phyloP scores from a whole-genome alignment of 2,888 invertebrate species.

The Monoplex corrugatus region DNA sequence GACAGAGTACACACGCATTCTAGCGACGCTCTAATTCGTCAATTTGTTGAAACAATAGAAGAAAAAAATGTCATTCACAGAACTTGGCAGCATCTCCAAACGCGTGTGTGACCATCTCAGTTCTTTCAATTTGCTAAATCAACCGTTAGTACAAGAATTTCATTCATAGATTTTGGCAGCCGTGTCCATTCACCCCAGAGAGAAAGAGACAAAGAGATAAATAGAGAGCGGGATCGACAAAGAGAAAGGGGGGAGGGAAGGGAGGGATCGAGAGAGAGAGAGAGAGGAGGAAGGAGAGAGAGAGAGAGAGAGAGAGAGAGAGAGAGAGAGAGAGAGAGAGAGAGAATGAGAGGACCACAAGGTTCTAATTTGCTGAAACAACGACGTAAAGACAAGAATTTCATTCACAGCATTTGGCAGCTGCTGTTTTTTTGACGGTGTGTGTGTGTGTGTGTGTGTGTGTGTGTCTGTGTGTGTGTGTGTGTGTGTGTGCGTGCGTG shows the following conservation, averaged over 20 bases:
- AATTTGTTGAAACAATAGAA: too few species aligned
- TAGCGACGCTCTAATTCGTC: too few species aligned
- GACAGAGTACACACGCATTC: too few species aligned
- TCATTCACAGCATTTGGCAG: too few species aligned
- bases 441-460: neutral
- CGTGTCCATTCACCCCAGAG: too few species aligned
- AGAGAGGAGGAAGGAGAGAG: neutral
- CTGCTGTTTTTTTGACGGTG: neutral
- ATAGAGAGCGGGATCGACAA: neutral
- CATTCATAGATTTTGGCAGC: constrained; percentile 34
- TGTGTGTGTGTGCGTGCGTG: neutral
- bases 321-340: neutral
- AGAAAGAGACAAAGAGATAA: neutral
- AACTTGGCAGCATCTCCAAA: too few species aligned
- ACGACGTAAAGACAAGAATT: too few species aligned
- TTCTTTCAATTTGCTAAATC: too few species aligned
- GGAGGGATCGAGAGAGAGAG: neutral
- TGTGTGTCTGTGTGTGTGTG: neutral
- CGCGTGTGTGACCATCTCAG: too few species aligned
- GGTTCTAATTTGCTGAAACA: too few species aligned
- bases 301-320: neutral
- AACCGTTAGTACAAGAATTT: constrained; percentile 35
- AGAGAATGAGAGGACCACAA: neutral
- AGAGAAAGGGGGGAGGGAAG: neutral
- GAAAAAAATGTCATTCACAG: too few species aligned